Base-by-base conservation (phyloP, 2,888 invertebrate species). In the Meandrusa payeni region DNA sequence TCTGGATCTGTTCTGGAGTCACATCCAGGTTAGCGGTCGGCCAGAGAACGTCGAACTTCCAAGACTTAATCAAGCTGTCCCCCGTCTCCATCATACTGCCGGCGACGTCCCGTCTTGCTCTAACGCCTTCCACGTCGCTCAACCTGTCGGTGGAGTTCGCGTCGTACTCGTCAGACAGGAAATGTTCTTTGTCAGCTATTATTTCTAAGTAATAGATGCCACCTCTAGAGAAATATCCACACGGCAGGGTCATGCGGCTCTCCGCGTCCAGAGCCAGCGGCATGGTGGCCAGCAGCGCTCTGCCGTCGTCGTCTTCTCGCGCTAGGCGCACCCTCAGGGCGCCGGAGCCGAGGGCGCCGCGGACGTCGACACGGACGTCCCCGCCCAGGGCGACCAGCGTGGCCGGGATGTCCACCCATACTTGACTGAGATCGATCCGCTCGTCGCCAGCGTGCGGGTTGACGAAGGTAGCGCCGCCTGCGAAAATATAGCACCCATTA, bases 11-110 rank as follows among this genome's bases (percentile, higher is more conserved):
- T 59, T 93, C 93, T 2, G 94, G 94, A 42, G 92, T 93, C 33
- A 95, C 89, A 36, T 91, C 90, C 55, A 95, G 73, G 48, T 90
- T 90, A 1, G 94, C 93, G 45, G 90, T 89, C 3, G 95, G 95
- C 95, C 95, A 95, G 74, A 93, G 89, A 3, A 95, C 95, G 59
- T 95, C 94, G 59, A 95, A 89, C 45, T 91, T 89, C 77, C 89
- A 88, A 1, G 89, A 82, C 31, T 86, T 86, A 3, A 86, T 75
- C 13, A 79, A 59, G 55, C 76, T 82, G 23, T 83, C 83, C 28
- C 78, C 75, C 5, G 80, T 79, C 50, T 85, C 85, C 57, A 82
- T 68, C 1, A 86, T 52, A 41, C 68, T 75, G 6, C 77, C 79
- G n/a, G 74, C 76, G 19, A 67, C 54, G 47, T 74, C 79, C 33